Evolutionary conservation across 1,140 invertebrate species (phyloP).

Genomic region (Potamilus streckersoni): DNA sequence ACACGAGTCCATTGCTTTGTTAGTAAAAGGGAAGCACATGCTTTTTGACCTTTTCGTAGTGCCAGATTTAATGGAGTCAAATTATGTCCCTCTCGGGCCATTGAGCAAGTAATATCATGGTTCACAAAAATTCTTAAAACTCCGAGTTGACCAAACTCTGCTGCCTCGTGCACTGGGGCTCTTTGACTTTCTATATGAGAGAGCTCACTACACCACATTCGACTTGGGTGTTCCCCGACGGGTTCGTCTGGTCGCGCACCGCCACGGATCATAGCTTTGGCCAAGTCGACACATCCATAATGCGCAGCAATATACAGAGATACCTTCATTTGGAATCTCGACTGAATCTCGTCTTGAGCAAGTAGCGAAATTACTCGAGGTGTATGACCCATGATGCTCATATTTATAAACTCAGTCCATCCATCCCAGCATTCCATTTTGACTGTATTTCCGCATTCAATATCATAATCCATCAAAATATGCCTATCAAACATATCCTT

Average conservation of each 20-base stretch:
- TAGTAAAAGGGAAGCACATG: slow-evolving; percentile 64
- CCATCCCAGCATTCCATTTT: slow-evolving; percentile 66
- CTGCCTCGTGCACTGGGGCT: slow-evolving; percentile 62
- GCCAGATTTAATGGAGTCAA: slow-evolving; percentile 62
- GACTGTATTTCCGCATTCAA: slow-evolving; percentile 57
- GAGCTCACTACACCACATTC: slow-evolving; percentile 57
- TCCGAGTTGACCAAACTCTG: slow-evolving; percentile 59
- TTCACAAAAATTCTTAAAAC: slow-evolving; percentile 63
- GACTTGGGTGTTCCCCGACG: slow-evolving; percentile 61
- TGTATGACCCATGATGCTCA: slow-evolving; percentile 61
- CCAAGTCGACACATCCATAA: slow-evolving; percentile 65
- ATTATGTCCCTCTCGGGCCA: slow-evolving; percentile 61
- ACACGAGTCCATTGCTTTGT: slow-evolving; percentile 66
- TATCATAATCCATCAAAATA: slow-evolving; percentile 57
- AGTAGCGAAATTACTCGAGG: slow-evolving; percentile 54
- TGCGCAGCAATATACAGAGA: slow-evolving; percentile 65
- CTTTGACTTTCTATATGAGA: slow-evolving; percentile 60
- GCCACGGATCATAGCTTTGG: slow-evolving; percentile 51
- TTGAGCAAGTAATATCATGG: slow-evolving; percentile 60
- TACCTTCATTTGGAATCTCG: slow-evolving; percentile 63
- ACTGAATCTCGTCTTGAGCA: slow-evolving; percentile 52
- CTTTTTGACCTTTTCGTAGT: slow-evolving; percentile 55
- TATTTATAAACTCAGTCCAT: slow-evolving; percentile 66
- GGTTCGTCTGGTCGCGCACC: slow-evolving; percentile 58
- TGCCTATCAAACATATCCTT: slow-evolving; percentile 63